phyloP scores from a whole-genome alignment of 2,113 vertebrate species.

The Euleptes europaea region DNA sequence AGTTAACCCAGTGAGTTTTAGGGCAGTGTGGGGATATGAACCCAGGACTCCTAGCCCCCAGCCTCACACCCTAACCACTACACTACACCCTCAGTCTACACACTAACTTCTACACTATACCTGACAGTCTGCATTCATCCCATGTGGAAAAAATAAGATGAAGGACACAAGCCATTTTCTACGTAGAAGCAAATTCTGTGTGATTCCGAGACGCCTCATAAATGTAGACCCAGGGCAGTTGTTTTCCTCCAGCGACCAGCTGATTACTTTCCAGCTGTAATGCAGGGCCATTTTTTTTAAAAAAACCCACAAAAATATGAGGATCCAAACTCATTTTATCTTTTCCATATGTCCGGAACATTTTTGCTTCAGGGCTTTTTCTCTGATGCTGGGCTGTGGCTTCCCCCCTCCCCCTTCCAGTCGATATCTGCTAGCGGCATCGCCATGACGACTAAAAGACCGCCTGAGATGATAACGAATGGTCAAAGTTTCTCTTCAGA shows the following conservation, averaged over 20 bases:
- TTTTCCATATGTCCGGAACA: slow-evolving; percentile 13
- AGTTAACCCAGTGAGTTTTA: no score
- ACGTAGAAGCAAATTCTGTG: no score
- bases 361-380: slow-evolving; percentile 25
- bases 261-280: not conserved
- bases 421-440: slow-evolving; percentile 55
- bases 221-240: not conserved
- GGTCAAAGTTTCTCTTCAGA: slow-evolving; percentile 65
- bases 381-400: slow-evolving; percentile 29
- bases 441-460: slow-evolving; percentile 64
- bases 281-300: slow-evolving; percentile 17
- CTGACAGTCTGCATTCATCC: not conserved
- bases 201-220: not conserved
- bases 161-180: not conserved
- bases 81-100: not conserved
- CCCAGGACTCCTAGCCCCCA: no score
- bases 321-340: slow-evolving; percentile 10
- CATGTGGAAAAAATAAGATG: not conserved
- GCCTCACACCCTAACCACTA: no score
- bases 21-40: no score
- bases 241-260: not conserved
- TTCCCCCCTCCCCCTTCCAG: not conserved
- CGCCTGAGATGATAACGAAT: slow-evolving; percentile 68
- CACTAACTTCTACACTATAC: no score
- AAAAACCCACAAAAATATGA: slow-evolving; percentile 24